Evolutionary conservation across 2,113 vertebrate species (phyloP), one percentile per base, ranked within the genome.

Genomic region (Herpetotheres cachinnans): DNA sequence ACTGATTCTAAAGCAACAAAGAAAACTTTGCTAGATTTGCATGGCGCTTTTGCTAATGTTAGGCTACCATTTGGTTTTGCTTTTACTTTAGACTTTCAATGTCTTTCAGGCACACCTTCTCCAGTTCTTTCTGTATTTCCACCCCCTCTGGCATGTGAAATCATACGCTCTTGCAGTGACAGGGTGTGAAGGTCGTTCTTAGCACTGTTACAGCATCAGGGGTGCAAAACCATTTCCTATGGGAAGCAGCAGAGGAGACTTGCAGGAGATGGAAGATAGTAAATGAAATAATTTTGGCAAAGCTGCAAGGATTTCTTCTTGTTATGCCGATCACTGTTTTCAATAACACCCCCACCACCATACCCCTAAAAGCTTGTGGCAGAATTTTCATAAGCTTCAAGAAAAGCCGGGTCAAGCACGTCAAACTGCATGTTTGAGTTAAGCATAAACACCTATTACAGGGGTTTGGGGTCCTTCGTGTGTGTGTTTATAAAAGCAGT

Each of bases 211-310:
- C 50, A 32, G 15, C 4, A 0, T 42, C n/a, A 58, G 49, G 10
- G 34, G 0, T 86, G 46, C 69, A 78, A 74, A 93, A 70, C 65
- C 16, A 22, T 89, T 94, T 94, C 79, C 80, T 56, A 8, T 74
- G 52, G 82, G 90, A 84, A 91, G 38, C 0, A 0, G 36, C 74
- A 66, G 62, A 77, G 90, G 85, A 90, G 91, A 32, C 52, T 47
- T 82, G 44, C 22, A 65, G 56, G 52, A 82, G 36, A 13, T 74
- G 27, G 59, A 78, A 84, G 50, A 58, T 36, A 24, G 84, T 65
- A 82, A 91, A 90, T 56, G 8, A 87, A 88, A 17, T 62, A 19
- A 42, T 86, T 96, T 73, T 90, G 85, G 73, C 40, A 42, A 87
- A 91, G 54, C 54, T 70, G 34, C 62, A 65, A 70, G 62, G 62